Percentiles rank a stretch among this genome's conserved stretches.
Conservation (phyloP, 1,140 invertebrate species). For the Luehdorfia chinensis region DNA sequence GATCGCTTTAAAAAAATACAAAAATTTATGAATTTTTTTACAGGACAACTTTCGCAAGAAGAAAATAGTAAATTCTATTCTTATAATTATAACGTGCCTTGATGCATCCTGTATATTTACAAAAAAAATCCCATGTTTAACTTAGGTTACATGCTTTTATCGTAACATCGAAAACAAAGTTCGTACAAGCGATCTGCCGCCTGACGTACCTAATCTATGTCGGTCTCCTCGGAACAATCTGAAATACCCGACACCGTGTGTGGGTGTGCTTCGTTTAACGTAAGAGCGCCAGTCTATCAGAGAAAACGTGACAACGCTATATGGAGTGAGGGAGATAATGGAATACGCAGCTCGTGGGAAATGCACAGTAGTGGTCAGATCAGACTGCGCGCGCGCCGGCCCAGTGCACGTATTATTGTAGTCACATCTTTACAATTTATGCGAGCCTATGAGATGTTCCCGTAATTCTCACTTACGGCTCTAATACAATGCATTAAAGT, state of each 20-base stretch:
- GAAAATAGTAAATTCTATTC: no score
- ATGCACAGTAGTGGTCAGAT: slow-evolving; percentile 78
- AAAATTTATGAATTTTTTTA: no score
- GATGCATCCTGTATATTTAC: no score
- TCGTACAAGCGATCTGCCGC: slow-evolving; percentile 34
- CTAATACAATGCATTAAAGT: slow-evolving; percentile 29
- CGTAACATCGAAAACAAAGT: slow-evolving; percentile 14
- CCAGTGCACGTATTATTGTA: slow-evolving; percentile 72
- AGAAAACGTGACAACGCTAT: slow-evolving; percentile 48
- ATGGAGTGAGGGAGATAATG: slow-evolving; percentile 35
- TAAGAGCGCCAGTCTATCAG: slow-evolving; percentile 71
- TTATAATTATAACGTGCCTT: no score
- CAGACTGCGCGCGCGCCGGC: slow-evolving; percentile 70
- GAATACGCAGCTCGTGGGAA: slow-evolving; percentile 72
- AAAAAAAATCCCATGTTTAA: no score
- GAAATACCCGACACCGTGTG: slow-evolving; percentile 71
- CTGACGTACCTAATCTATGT: slow-evolving; percentile 66
- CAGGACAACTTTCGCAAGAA: no score
- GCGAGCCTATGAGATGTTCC: slow-evolving; percentile 44
- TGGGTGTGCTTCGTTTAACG: slow-evolving; percentile 74
- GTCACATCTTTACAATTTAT: slow-evolving; percentile 45
- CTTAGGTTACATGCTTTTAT: neutral
- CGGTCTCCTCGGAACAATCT: slow-evolving; percentile 63
- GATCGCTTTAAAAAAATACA: no score
- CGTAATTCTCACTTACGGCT: neutral